phyloP scores from a whole-genome alignment of 1,140 invertebrate species.

The Paraescarpia echinospica region DNA sequence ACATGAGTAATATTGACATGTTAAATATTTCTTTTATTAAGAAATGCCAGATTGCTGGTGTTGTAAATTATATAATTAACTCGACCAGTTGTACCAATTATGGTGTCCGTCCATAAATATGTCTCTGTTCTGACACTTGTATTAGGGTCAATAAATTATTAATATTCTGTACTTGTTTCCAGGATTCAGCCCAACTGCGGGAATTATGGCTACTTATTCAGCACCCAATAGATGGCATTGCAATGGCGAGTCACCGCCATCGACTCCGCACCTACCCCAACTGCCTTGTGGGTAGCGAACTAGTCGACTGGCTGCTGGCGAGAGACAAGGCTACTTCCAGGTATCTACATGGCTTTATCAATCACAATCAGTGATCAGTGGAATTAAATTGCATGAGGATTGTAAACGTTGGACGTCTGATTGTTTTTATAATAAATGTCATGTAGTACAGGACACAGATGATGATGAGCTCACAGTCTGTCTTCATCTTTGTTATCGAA shows the following conservation, averaged over 20 bases:
- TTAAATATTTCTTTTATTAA: not conserved
- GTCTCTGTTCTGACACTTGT: not conserved
- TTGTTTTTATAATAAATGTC: too few species aligned
- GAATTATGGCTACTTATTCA: constrained; percentile 74
- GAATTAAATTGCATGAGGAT: too few species aligned
- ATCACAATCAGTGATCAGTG: not conserved
- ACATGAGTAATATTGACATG: not conserved
- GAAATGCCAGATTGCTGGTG: not conserved
- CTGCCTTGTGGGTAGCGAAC: constrained; percentile 71
- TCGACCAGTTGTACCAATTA: not conserved
- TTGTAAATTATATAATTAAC: not conserved
- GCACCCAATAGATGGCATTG: constrained; percentile 65
- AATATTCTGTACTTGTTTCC: not conserved
- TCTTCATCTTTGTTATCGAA: too few species aligned
- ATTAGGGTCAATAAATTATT: not conserved
- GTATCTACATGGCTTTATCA: constrained; percentile 6
- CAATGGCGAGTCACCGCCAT: constrained; percentile 67
- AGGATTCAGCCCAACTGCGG: constrained; percentile 63
- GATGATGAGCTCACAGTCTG: too few species aligned
- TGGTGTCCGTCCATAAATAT: not conserved
- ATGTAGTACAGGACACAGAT: too few species aligned
- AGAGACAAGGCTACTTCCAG: constrained; percentile 66
- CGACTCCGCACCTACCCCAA: constrained; percentile 69
- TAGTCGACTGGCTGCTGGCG: constrained; percentile 76
- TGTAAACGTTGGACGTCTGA: too few species aligned